A percentile compares a stretch with the other conserved stretches of the same genome.
Evolutionary conservation across 2,888 invertebrate species (phyloP).

Genomic region (Lordiphosa fenestrarum): DNA sequence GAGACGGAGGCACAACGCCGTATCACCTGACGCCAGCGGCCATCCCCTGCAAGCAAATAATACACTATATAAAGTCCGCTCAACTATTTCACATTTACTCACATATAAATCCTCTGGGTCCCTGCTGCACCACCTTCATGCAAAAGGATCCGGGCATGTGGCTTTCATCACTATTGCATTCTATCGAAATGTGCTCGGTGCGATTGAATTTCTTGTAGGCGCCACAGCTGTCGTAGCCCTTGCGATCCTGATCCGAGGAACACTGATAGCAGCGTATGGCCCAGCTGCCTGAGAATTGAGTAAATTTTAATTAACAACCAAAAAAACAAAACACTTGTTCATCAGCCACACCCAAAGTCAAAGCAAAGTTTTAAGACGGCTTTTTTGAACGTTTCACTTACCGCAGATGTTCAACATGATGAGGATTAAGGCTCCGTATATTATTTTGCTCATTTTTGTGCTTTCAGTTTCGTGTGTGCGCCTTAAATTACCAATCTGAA

Average conservation of each 20-base stretch:
- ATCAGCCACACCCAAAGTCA: slow-evolving; percentile 55
- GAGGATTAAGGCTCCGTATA: neutral
- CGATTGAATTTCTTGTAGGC: slow-evolving; percentile 92
- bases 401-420: slow-evolving; percentile 2
- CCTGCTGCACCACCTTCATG: slow-evolving; percentile 96
- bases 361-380: neutral
- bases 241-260: slow-evolving; percentile 90
- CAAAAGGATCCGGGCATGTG: slow-evolving; percentile 97
- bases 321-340: slow-evolving; percentile 19
- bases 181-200: slow-evolving; percentile 92
- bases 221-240: slow-evolving; percentile 91
- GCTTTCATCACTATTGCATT: slow-evolving; percentile 96
- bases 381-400: neutral
- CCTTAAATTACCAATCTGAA: slow-evolving; percentile 1
- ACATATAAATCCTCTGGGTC: slow-evolving; percentile 97
- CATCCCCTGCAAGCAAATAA: slow-evolving; percentile 98
- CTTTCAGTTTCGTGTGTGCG: neutral
- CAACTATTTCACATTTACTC: slow-evolving; percentile 36
- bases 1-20: slow-evolving; percentile 94
- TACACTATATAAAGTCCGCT: too few species aligned
- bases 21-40: slow-evolving; percentile 95
- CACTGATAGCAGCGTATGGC: slow-evolving; percentile 96
- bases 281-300: slow-evolving; percentile 50
- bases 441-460: neutral
- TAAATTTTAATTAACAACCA: slow-evolving; percentile 19